phyloP scores from a whole-genome alignment of 2,888 invertebrate genomes.

The Phytoseiulus persimilis region DNA sequence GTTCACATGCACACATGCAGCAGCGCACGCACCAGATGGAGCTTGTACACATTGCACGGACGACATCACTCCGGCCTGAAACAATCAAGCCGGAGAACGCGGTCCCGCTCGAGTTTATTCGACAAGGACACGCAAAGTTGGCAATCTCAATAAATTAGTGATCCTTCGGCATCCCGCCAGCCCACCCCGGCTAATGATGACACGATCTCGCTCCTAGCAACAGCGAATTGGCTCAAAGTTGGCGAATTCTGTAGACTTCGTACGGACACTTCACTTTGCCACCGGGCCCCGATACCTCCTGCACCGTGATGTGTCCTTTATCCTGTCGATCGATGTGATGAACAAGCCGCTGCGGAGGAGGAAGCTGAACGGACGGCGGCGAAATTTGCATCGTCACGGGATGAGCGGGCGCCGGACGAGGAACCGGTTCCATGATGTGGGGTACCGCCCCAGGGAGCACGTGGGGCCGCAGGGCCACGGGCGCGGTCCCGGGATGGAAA shows the following conservation, averaged over 20 bases:
- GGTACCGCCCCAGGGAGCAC: neutral
- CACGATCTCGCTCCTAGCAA: neutral
- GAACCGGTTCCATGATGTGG: neutral
- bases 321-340: conserved; percentile 17
- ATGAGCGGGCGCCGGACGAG: neutral
- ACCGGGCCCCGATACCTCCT: neutral
- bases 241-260: conserved; percentile 34
- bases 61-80: neutral
- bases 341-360: neutral
- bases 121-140: neutral
- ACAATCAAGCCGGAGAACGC: neutral
- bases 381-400: neutral
- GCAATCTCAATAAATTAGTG: neutral
- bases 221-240: conserved; percentile 19
- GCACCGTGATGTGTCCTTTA: conserved; percentile 17
- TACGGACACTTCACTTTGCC: conserved; percentile 30
- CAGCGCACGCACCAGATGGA: neutral
- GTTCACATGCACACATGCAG: neutral
- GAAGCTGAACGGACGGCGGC: neutral
- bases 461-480: neutral
- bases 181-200: neutral
- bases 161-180: neutral
- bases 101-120: neutral
- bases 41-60: neutral
- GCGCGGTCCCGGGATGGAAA: neutral